Evolutionary conservation across 92 coral and sea anemone genomes (phyloP).

Genomic region (Hydrozoanthus gracilis): DNA sequence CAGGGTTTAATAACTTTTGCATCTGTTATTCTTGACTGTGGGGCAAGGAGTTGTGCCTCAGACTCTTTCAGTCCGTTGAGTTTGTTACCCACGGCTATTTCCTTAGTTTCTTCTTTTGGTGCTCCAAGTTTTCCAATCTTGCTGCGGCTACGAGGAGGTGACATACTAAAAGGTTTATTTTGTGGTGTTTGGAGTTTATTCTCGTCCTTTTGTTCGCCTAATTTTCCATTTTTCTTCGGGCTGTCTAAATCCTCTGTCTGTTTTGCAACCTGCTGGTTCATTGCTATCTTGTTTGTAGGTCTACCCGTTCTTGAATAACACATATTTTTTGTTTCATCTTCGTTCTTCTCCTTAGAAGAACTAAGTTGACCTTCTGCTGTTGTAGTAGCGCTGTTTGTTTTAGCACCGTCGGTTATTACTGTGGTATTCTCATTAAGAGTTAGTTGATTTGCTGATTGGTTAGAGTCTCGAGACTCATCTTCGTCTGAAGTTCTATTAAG

Average conservation of each 20-base stretch:
- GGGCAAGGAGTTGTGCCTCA: conserved; percentile 33
- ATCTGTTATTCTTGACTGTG: conserved; percentile 39
- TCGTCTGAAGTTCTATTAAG: conserved; percentile 19
- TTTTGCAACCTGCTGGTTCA: conserved; percentile 8
- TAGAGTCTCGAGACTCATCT: neutral
- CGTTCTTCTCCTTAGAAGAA: neutral
- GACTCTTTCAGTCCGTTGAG: neutral
- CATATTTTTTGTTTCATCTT: neutral
- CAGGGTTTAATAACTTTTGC: conserved; percentile 41
- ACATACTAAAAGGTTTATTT: conserved; percentile 43
- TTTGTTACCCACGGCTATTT: neutral
- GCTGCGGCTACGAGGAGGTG: conserved; percentile 41
- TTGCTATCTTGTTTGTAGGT: conserved; percentile 40
- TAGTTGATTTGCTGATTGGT: neutral
- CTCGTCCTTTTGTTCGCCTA: conserved; percentile 20
- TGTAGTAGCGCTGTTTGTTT: neutral
- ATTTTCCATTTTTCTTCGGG: conserved; percentile 5
- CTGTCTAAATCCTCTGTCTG: neutral
- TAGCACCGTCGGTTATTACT: neutral
- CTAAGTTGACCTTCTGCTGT: conserved; percentile 1
- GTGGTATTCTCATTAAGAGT: neutral
- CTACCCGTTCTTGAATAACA: conserved; percentile 24
- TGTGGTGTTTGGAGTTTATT: conserved; percentile 3
- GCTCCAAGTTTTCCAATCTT: conserved; percentile 35
- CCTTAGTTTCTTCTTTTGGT: conserved; percentile 2